Evolutionary conservation across 2,888 invertebrate species (phyloP).

Genomic region (Altica lythri): DNA sequence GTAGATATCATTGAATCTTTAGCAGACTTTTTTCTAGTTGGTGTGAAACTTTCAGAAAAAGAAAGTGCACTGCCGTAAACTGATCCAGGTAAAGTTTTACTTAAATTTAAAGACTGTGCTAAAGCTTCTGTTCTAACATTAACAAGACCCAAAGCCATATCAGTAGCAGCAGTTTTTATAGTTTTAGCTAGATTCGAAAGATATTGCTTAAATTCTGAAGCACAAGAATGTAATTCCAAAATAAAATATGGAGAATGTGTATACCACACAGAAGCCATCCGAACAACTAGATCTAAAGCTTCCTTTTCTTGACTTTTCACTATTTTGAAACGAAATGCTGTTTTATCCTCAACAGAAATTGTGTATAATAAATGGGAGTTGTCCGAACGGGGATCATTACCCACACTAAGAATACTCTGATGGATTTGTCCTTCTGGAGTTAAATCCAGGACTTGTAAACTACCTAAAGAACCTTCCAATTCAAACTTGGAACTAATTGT

Average conservation of each 20-base stretch:
- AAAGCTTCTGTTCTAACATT: conserved; percentile 69
- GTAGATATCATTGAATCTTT: conserved; percentile 55
- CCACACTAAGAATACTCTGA: conserved; percentile 84
- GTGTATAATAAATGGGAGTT: conserved; percentile 53
- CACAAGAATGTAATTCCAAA: conserved; percentile 84
- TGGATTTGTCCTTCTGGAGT: conserved; percentile 83
- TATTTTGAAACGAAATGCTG: conserved; percentile 63
- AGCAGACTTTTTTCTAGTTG: conserved; percentile 57
- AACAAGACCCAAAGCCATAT: conserved; percentile 89
- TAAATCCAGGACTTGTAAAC: conserved; percentile 87
- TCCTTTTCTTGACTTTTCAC: conserved; percentile 50
- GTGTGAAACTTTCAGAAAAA: conserved; percentile 54
- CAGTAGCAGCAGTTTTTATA: conserved; percentile 87
- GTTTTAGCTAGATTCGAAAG: conserved; percentile 81
- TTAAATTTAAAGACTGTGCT: conserved; percentile 63
- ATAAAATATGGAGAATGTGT: conserved; percentile 89
- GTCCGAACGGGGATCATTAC: conserved; percentile 72
- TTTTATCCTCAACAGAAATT: conserved; percentile 51
- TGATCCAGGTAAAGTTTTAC: conserved; percentile 59
- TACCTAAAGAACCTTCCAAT: conserved; percentile 87
- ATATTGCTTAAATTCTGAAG: conserved; percentile 89
- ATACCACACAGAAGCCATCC: conserved; percentile 92
- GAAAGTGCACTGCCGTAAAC: conserved; percentile 55
- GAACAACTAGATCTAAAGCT: conserved; percentile 56
- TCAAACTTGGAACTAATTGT: conserved; percentile 66